Percentiles rank a stretch among this genome's conserved stretches.
phyloP scores from a whole-genome alignment of 2,113 vertebrate genomes.

The Eublepharis macularius region DNA sequence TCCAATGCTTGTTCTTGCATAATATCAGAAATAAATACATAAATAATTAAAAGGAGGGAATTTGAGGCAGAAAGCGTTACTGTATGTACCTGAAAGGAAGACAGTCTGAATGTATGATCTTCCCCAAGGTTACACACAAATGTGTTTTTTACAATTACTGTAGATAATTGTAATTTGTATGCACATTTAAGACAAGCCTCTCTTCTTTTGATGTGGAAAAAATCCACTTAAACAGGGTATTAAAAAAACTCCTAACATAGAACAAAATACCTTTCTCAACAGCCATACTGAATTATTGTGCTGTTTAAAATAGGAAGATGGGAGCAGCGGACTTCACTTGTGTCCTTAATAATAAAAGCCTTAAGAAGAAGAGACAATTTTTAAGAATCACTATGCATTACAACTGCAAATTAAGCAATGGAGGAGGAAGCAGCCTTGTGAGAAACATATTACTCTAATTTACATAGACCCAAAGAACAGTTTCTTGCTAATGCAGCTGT shows the following conservation, averaged over 20 bases:
- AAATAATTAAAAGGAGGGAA: too few relatives aligned
- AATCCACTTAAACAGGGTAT: too few relatives aligned
- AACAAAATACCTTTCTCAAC: conserved; percentile 44
- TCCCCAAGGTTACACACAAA: too few relatives aligned
- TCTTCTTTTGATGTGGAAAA: too few relatives aligned
- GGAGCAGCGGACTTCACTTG: conserved; percentile 23
- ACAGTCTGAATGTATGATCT: too few relatives aligned
- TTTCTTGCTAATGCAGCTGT: conserved; percentile 30
- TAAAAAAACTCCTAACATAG: conserved; percentile 9
- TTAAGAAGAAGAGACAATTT: conserved; percentile 40
- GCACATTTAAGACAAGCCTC: too few relatives aligned
- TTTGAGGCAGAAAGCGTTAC: too few relatives aligned
- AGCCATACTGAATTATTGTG: conserved; percentile 37
- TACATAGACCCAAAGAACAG: conserved; percentile 35
- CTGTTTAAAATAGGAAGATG: conserved; percentile 58
- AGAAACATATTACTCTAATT: conserved; percentile 63
- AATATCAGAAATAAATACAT: too few relatives aligned
- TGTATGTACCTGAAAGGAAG: too few relatives aligned
- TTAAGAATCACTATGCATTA: conserved; percentile 55
- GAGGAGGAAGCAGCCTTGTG: conserved; percentile 50
- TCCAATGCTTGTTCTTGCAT: too few relatives aligned
- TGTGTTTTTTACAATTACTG: too few relatives aligned
- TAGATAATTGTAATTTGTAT: too few relatives aligned
- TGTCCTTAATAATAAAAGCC: conserved; percentile 39
- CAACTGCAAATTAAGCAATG: conserved; percentile 63